Conservation (phyloP, 2,888 invertebrate species). For the Apotomis turbidana region DNA sequence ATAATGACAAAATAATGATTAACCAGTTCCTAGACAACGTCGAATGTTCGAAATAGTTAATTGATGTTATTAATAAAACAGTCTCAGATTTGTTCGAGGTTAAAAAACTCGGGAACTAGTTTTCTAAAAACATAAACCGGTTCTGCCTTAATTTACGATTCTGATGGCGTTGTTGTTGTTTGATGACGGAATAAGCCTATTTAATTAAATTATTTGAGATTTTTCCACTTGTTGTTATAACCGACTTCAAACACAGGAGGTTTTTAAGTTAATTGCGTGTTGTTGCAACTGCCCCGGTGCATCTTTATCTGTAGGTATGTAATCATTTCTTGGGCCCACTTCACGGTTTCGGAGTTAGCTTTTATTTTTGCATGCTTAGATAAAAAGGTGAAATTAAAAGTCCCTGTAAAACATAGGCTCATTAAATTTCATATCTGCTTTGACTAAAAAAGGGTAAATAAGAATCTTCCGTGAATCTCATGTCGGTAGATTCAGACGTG, state of each 20-base stretch:
- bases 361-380: too few relatives aligned
- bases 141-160: constrained; percentile 12
- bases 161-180: constrained; percentile 5
- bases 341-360: too few relatives aligned
- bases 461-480: too few relatives aligned
- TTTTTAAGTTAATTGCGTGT: too few relatives aligned
- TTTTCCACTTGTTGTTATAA: constrained; percentile 1
- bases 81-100: constrained; percentile 11
- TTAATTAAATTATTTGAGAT: not conserved
- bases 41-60: constrained; percentile 4
- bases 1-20: not conserved
- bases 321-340: too few relatives aligned
- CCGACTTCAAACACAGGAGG: not conserved
- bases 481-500: too few relatives aligned
- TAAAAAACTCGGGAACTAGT: constrained; percentile 1
- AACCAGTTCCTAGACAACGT: not conserved
- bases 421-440: too few relatives aligned
- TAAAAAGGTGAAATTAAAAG: too few relatives aligned
- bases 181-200: constrained; percentile 4
- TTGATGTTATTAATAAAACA: constrained; percentile 3
- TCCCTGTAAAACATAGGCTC: too few relatives aligned
- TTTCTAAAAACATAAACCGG: constrained; percentile 34
- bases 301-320: too few relatives aligned
- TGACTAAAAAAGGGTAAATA: too few relatives aligned
- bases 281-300: too few relatives aligned